Evolutionary conservation across 2,888 invertebrate genomes (phyloP).

Genomic region (Beris morrisii): DNA sequence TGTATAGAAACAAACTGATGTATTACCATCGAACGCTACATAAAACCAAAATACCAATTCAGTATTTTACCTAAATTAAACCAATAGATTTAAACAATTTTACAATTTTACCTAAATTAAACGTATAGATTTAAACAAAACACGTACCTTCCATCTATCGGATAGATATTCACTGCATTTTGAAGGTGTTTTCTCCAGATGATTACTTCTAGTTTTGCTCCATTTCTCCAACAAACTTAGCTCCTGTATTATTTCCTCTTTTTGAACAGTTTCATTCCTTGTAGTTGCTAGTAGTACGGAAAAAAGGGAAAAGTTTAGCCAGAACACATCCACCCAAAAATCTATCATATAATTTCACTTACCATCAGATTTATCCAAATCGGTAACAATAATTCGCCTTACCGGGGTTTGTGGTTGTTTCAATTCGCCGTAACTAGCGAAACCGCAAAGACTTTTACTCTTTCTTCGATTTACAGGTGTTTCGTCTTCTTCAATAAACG

Average conservation of each 20-base stretch:
- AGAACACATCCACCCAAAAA: not conserved
- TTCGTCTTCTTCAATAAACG: not conserved
- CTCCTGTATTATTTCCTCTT: conserved; percentile 38
- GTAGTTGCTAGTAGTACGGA: conserved; percentile 4
- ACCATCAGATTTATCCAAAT: conserved; percentile 44
- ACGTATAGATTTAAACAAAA: no score
- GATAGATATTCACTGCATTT: not conserved
- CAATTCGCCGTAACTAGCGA: conserved; percentile 5
- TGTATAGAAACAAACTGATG: no score
- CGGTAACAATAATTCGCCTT: conserved; percentile 40
- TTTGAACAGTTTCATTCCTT: conserved; percentile 21
- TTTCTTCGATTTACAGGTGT: not conserved
- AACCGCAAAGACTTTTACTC: conserved; percentile 10
- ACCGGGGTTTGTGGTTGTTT: not conserved
- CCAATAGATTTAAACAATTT: no score
- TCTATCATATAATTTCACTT: not conserved
- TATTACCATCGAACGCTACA: no score
- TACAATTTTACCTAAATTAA: no score
- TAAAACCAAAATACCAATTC: no score
- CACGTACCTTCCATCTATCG: not conserved
- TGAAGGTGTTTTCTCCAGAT: not conserved
- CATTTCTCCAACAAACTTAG: conserved; percentile 39
- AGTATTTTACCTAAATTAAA: no score
- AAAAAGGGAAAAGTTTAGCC: no score
- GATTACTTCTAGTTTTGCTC: conserved; percentile 32